Conservation (phyloP, 2,113 vertebrate species). For the Aegotheles bennettii region DNA sequence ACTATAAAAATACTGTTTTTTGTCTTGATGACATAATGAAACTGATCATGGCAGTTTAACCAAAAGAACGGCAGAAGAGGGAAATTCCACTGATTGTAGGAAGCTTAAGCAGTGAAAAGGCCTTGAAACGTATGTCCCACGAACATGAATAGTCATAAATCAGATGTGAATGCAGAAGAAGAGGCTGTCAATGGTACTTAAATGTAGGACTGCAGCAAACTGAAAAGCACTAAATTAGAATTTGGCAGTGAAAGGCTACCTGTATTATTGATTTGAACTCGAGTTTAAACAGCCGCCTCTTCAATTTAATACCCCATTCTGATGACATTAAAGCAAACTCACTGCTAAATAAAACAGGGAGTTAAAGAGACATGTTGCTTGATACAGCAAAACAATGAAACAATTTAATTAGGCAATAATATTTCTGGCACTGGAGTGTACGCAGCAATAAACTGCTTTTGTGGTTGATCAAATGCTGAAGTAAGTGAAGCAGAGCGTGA, state of each 20-base stretch:
- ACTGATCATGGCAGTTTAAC: not conserved
- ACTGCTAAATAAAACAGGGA: slow-evolving; percentile 64
- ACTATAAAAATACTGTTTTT: not conserved
- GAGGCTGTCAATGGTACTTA: not conserved
- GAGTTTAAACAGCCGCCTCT: slow-evolving; percentile 45
- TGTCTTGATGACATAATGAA: slow-evolving; percentile 3
- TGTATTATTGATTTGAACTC: slow-evolving; percentile 71
- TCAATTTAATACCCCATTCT: slow-evolving; percentile 67
- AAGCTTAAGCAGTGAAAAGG: slow-evolving; percentile 38
- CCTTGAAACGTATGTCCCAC: slow-evolving; percentile 44
- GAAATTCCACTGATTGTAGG: slow-evolving; percentile 16
- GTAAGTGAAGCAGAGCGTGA: slow-evolving; percentile 45
- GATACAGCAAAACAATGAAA: slow-evolving; percentile 70
- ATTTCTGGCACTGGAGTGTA: slow-evolving; percentile 29
- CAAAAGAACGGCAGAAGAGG: not conserved
- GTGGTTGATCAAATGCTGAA: slow-evolving; percentile 63
- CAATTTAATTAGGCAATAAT: slow-evolving; percentile 71
- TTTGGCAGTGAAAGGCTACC: slow-evolving; percentile 48
- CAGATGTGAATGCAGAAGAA: not conserved
- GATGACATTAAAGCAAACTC: slow-evolving; percentile 53
- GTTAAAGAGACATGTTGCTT: slow-evolving; percentile 67
- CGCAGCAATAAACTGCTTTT: slow-evolving; percentile 54
- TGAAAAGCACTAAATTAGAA: slow-evolving; percentile 22
- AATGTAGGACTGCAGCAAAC: slow-evolving; percentile 29
- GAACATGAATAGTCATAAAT: slow-evolving; percentile 61